These are phyloP conservation scores for Ochotona curzoniae DNA, from an alignment of 2,113 vertebrate species.

Conservation along the genomic window DNA sequence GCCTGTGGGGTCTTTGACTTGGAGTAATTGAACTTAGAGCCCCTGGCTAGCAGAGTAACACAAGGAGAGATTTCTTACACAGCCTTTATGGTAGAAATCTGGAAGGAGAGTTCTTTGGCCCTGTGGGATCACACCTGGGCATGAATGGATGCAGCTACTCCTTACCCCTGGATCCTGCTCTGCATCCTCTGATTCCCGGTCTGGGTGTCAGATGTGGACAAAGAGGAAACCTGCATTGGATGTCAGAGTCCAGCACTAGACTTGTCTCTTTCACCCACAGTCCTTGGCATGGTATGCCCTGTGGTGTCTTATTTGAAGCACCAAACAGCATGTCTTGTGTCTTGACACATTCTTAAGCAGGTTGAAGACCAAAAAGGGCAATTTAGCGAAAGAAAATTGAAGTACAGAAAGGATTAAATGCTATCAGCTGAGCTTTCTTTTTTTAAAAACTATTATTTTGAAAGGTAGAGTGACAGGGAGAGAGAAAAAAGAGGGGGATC, in stretches of 20 bases:
- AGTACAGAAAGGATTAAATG: neutral
- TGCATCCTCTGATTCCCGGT: neutral
- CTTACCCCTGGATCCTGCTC: neutral
- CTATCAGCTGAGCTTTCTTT: neutral
- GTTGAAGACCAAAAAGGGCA: constrained; percentile 44
- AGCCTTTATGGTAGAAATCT: neutral
- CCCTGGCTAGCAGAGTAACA: neutral
- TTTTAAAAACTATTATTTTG: too few relatives aligned
- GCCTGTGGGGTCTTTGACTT: neutral
- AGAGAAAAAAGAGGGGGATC: too few relatives aligned
- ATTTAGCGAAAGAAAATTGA: constrained; percentile 34
- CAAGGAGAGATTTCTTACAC: neutral
- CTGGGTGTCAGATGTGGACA: neutral
- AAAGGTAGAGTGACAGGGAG: too few relatives aligned
- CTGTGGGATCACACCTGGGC: neutral
- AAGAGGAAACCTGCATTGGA: neutral
- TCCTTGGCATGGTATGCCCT: neutral
- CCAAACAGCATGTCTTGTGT: neutral
- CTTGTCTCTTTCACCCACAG: neutral
- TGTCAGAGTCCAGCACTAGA: neutral
- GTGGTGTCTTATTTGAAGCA: neutral
- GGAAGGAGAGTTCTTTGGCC: neutral
- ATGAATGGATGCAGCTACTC: neutral
- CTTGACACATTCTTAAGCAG: neutral
- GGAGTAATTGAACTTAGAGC: neutral